phyloP scores from a whole-genome alignment of 1,140 invertebrate species.

The Ctenoplectra terminalis region DNA sequence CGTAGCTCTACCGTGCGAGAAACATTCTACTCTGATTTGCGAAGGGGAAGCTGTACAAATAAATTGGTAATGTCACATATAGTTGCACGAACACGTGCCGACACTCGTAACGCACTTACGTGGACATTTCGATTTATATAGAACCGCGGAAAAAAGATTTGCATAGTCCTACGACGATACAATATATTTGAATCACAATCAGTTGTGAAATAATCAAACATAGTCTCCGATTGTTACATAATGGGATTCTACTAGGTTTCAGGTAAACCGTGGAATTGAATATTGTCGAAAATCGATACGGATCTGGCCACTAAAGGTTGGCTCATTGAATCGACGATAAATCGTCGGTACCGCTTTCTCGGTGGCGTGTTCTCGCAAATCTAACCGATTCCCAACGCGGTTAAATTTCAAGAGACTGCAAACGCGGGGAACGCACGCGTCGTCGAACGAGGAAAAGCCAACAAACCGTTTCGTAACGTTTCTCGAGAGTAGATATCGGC shows the following conservation, averaged over 20 bases:
- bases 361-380: neutral
- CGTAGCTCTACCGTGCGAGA: too few relatives aligned
- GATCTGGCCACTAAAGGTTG: slow-evolving; percentile 6
- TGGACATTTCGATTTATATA: too few relatives aligned
- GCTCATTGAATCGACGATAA: neutral
- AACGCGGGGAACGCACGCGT: neutral
- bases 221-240: neutral
- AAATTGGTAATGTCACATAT: too few relatives aligned
- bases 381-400: neutral
- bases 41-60: too few relatives aligned
- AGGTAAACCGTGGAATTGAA: neutral
- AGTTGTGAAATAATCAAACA: neutral
- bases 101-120: too few relatives aligned
- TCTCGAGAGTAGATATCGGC: neutral
- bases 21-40: too few relatives aligned
- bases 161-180: neutral
- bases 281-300: neutral
- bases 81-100: too few relatives aligned
- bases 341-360: slow-evolving; percentile 6
- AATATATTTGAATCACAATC: neutral
- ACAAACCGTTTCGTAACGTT: slow-evolving; percentile 47
- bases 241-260: neutral
- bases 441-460: slow-evolving; percentile 37
- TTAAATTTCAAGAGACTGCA: neutral
- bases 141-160: neutral